Percentiles rank a stretch among this genome's conserved stretches.
Conservation (phyloP, 1,140 invertebrate genomes). For the Sycophaga agraensis region DNA sequence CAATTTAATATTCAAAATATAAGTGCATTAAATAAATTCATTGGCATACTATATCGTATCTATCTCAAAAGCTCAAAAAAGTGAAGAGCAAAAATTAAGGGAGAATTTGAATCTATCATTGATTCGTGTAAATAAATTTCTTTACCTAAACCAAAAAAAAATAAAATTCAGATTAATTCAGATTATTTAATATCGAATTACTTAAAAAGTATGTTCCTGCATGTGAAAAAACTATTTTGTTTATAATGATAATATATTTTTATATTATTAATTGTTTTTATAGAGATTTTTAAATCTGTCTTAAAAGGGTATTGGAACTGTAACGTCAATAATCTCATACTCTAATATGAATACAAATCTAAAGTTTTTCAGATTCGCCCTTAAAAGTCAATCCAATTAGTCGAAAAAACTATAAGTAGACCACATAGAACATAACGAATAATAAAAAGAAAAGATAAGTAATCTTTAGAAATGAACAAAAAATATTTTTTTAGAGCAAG, state of each 20-base stretch:
- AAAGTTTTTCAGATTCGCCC: slow-evolving; percentile 1
- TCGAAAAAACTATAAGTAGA: not conserved
- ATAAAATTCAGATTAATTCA: too few relatives aligned
- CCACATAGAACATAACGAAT: not conserved
- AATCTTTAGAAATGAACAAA: not conserved
- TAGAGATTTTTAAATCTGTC: not conserved
- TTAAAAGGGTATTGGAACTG: not conserved
- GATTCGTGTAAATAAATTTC: too few relatives aligned
- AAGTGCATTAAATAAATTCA: too few relatives aligned
- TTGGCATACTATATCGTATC: too few relatives aligned
- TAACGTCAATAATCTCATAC: not conserved
- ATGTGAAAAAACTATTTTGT: not conserved
- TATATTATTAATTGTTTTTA: slow-evolving; percentile 1
- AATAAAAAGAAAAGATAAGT: not conserved
- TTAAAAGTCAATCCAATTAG: slow-evolving; percentile 21
- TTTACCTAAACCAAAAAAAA: too few relatives aligned
- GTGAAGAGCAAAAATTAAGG: too few relatives aligned
- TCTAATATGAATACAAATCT: not conserved
- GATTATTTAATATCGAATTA: too few relatives aligned
- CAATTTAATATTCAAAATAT: too few relatives aligned
- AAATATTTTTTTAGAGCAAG: slow-evolving; percentile 13
- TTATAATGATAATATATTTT: slow-evolving; percentile 1
- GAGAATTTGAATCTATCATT: too few relatives aligned
- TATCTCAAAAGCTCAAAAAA: too few relatives aligned
- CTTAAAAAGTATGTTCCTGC: slow-evolving; percentile 1